Evolutionary conservation across 2,797 vertebrate species (phyloP), one percentile per base, ranked within the genome.

Genomic region (Catostomus latipinnis): DNA sequence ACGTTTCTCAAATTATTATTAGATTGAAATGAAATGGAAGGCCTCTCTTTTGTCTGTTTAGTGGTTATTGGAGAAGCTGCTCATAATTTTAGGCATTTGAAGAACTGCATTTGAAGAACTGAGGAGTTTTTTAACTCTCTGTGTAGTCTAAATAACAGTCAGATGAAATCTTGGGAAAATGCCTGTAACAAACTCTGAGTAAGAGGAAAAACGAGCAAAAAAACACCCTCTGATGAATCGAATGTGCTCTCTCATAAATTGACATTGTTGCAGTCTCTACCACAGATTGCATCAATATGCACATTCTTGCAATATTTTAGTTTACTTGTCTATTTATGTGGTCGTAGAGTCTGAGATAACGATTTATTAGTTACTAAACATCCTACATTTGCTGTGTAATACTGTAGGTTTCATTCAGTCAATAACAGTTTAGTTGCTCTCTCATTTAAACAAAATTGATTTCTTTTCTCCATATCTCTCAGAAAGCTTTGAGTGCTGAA

Each of bases 401-500:
- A 34, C 34, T 34, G 34, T 57, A 16, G 53, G 53, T 62, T 66
- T 48, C 12, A 65, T 57, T 46, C 53, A 45, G 61, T 65, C 77
- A 84, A 81, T 82, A 75, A 48, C n/a, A 43, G 61, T 78, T 78
- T 61, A 66, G 70, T 69, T 78, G 69, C 68, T 68, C 56, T 74
- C 63, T 83, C 57, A 52, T 65, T 77, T 78, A 50, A 80, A 6
- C 58, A 66, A n/a, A 34, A 67, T 62, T 34, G 50, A 81, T 74
- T 81, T 34, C 74, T 14, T 65, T 60, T 57, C 74, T 18, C 53
- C 22, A 16, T 43, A 22, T 7, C 60, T 61, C 70, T 77, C 67
- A 50, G 77, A 71, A 66, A 43, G 16, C 76, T 74, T 16, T 68
- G 73, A 81, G 77, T 54, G 12, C 48, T 60, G 72, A 13, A 62